Evolutionary conservation across 2,797 vertebrate species (phyloP).

Genomic region (Cottoperca gobio): DNA sequence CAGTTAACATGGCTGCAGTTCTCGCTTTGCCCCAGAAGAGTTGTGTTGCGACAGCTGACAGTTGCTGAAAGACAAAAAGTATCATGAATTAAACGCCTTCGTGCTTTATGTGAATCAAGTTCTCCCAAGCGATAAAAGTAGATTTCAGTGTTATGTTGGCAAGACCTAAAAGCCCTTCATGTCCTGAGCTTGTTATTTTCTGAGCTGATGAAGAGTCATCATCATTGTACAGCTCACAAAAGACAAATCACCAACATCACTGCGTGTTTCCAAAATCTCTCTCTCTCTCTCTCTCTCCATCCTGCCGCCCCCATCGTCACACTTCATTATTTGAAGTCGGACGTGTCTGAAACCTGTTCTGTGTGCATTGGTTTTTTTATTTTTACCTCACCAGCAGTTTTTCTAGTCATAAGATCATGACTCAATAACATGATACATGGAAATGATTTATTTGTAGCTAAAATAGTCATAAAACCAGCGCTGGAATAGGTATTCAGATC

Average conservation of each 20-base stretch:
- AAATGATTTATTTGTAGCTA: neutral
- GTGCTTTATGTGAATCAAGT: neutral
- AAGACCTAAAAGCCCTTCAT: neutral
- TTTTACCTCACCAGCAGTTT: neutral
- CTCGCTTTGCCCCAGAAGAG: rapidly evolving
- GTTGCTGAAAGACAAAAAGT: slow-evolving; percentile 40
- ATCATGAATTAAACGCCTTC: neutral
- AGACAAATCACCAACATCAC: neutral
- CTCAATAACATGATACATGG: neutral
- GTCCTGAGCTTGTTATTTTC: neutral
- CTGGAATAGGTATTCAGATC: neutral
- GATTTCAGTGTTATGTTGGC: neutral
- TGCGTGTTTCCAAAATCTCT: neutral
- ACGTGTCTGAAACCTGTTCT: neutral
- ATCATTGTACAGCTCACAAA: neutral
- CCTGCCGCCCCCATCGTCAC: neutral
- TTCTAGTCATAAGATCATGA: neutral
- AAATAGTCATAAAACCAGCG: neutral
- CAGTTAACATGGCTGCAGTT: slow-evolving; percentile 60
- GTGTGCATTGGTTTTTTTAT: neutral
- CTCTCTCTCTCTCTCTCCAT: too few relatives aligned
- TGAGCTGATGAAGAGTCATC: neutral
- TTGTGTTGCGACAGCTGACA: slow-evolving; percentile 34
- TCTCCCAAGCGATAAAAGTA: neutral
- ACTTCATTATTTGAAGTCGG: neutral